Evolutionary conservation across 2,797 vertebrate species (phyloP).

Genomic region (Galago senegalensis): DNA sequence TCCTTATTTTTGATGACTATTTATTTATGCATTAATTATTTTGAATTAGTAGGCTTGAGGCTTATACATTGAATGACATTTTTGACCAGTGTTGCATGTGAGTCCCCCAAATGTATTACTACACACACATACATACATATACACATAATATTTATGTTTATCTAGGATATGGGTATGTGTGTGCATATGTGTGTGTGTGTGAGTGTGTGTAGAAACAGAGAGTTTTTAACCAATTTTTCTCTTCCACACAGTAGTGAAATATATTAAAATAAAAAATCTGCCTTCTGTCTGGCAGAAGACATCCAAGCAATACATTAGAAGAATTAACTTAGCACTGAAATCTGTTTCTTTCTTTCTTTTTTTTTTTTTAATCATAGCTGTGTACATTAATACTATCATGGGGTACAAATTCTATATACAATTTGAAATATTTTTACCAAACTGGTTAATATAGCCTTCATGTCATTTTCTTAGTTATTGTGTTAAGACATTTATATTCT

Average conservation of each 20-base stretch:
- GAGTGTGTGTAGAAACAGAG: background rate
- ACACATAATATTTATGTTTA: background rate
- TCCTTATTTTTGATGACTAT: constrained; percentile 10
- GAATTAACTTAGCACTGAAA: background rate
- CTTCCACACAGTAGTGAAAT: background rate
- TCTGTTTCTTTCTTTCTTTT: background rate
- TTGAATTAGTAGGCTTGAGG: background rate
- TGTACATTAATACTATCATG: too few relatives aligned
- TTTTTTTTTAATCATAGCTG: too few relatives aligned
- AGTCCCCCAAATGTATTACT: background rate
- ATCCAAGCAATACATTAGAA: background rate
- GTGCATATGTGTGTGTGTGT: background rate
- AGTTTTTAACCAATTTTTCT: background rate
- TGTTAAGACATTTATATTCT: too few relatives aligned
- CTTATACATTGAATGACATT: background rate
- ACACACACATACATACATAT: background rate
- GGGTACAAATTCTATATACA: too few relatives aligned
- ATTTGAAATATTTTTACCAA: too few relatives aligned
- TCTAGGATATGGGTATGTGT: background rate
- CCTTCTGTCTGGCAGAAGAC: background rate
- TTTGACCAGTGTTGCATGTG: background rate
- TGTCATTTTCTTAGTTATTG: too few relatives aligned
- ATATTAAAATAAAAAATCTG: constrained; percentile 2
- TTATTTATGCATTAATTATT: background rate
- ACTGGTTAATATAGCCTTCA: too few relatives aligned